phyloP scores from a whole-genome alignment of 2,888 invertebrate genomes.

The Tenthredo notha region DNA sequence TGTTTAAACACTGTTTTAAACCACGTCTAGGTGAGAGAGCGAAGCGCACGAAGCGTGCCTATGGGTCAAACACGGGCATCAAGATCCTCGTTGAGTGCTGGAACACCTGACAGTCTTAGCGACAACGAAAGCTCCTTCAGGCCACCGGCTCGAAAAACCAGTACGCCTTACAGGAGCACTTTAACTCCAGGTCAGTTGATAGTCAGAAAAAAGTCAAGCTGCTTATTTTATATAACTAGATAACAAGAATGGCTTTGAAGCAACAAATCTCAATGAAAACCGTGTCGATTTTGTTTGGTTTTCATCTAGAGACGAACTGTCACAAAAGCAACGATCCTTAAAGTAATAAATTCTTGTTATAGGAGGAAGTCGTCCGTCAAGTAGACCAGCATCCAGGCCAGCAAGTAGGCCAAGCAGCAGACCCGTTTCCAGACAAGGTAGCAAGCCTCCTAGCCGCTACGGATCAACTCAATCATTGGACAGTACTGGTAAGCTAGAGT shows the following conservation, averaged over 20 bases:
- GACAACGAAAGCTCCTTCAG: constrained; percentile 91
- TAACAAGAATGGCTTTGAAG: neutral
- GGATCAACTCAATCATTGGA: constrained; percentile 95
- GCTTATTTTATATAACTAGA: constrained; percentile 1
- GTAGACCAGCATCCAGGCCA: constrained; percentile 86
- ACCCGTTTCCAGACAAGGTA: constrained; percentile 91
- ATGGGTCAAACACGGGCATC: constrained; percentile 89
- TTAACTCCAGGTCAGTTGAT: constrained; percentile 84
- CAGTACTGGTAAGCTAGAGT: constrained; percentile 85
- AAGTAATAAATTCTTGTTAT: constrained; percentile 22
- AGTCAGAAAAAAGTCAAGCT: constrained; percentile 22
- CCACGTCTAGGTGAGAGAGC: constrained; percentile 90
- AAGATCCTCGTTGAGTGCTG: constrained; percentile 90
- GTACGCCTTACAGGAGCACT: constrained; percentile 83
- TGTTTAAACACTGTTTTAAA: constrained; percentile 32
- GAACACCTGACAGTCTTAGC: constrained; percentile 93
- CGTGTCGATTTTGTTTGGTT: neutral
- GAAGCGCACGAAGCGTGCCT: constrained; percentile 94
- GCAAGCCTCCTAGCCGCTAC: constrained; percentile 95
- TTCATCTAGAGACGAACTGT: neutral
- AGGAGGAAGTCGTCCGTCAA: constrained; percentile 83
- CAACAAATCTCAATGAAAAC: constrained; percentile 1
- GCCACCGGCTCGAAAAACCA: constrained; percentile 85
- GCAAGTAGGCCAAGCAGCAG: constrained; percentile 91
- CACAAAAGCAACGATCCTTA: neutral